phyloP scores from a whole-genome alignment of 2,888 invertebrate species.

The Glyphotaelius pellucidus region DNA sequence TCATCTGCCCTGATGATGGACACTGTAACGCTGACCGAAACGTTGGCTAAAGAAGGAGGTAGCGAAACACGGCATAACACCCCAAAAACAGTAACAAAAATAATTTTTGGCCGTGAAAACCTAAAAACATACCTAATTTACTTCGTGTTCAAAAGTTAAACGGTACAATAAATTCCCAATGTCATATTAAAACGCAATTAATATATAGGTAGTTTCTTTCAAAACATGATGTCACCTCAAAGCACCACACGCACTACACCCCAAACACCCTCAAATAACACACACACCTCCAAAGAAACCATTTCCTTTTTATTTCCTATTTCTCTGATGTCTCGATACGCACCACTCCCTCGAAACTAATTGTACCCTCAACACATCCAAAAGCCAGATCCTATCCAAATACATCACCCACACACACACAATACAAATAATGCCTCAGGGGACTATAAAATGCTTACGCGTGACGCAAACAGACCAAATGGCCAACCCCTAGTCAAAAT shows the following conservation, averaged over 20 bases:
- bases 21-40: too few species aligned
- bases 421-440: neutral
- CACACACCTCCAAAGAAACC: slow-evolving; percentile 18
- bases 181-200: neutral
- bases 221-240: slow-evolving; percentile 3
- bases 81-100: too few species aligned
- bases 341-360: slow-evolving; percentile 50
- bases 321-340: slow-evolving; percentile 7
- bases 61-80: too few species aligned
- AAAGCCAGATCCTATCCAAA: neutral
- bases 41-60: too few species aligned
- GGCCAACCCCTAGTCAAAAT: neutral
- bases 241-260: slow-evolving; percentile 11
- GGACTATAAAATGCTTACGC: neutral
- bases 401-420: neutral
- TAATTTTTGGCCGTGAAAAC: too few species aligned
- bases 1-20: too few species aligned
- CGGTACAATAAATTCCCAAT: neutral
- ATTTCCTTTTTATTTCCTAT: slow-evolving; percentile 56
- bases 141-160: neutral
- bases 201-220: neutral
- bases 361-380: slow-evolving; percentile 11
- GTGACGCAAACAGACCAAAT: neutral
- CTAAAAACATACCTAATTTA: too few species aligned
- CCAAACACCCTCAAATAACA: neutral